These are phyloP conservation scores for Plestiodon gilberti DNA, from an alignment of 2,113 vertebrate genomes.

Conservation along the genomic window DNA sequence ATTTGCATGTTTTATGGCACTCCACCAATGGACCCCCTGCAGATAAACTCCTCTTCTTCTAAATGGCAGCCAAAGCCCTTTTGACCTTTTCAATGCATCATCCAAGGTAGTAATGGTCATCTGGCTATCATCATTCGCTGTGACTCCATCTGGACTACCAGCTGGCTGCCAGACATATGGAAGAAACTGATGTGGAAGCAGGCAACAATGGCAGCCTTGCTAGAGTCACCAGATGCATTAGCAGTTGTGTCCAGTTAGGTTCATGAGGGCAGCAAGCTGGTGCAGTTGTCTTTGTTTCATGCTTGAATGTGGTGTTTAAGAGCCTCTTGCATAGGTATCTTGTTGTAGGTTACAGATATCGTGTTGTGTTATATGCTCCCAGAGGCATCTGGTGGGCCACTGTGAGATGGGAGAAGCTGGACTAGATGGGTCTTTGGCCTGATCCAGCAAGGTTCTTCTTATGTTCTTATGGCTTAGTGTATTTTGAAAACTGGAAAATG, in stretches of 20 bases:
- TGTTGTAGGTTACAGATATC: too few species aligned
- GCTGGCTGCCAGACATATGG: slow-evolving; percentile 71
- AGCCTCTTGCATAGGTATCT: too few species aligned
- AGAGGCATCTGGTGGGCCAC: too few species aligned
- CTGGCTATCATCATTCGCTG: slow-evolving; percentile 49
- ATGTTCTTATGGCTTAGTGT: too few species aligned
- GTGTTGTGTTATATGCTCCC: too few species aligned
- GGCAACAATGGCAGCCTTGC: slow-evolving; percentile 36
- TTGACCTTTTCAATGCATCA: slow-evolving; percentile 73
- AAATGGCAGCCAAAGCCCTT: slow-evolving; percentile 53
- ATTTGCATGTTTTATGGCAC: slow-evolving; percentile 68
- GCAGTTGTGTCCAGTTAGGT: slow-evolving; percentile 54
- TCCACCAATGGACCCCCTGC: slow-evolving; percentile 55
- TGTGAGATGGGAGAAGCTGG: too few species aligned
- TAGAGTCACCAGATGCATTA: slow-evolving; percentile 60
- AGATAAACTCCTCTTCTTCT: slow-evolving; percentile 68
- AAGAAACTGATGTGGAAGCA: slow-evolving; percentile 55
- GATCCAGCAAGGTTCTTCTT: too few species aligned
- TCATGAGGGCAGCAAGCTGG: slow-evolving; percentile 43
- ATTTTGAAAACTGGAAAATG: too few species aligned
- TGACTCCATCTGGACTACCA: slow-evolving; percentile 80
- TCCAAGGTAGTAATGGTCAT: slow-evolving; percentile 59
- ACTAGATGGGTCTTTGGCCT: too few species aligned
- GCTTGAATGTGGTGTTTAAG: slow-evolving; percentile 1
- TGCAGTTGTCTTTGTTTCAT: background rate